Evolutionary conservation across 2,113 vertebrate genomes (phyloP).

Genomic region (Propithecus coquereli): DNA sequence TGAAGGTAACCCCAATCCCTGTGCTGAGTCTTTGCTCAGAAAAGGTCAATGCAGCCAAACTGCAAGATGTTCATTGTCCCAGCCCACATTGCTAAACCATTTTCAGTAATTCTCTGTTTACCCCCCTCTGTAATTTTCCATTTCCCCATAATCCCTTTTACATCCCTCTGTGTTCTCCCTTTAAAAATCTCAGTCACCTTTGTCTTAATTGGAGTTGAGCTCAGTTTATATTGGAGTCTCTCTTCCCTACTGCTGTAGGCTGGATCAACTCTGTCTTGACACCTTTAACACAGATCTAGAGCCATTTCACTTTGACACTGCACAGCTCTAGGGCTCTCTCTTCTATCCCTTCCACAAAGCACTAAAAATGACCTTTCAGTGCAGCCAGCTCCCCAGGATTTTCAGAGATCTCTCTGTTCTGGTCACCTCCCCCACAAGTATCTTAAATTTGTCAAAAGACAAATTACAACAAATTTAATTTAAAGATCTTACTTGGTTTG

Average conservation of each 20-base stretch:
- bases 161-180: not conserved
- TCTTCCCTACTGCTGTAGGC: not conserved
- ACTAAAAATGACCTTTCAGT: not conserved
- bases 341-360: not conserved
- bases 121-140: not conserved
- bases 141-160: not conserved
- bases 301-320: not conserved
- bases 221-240: not conserved
- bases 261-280: not conserved
- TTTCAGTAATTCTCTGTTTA: not conserved
- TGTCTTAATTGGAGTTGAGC: not conserved
- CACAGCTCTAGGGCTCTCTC: not conserved
- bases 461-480: no score
- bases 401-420: not conserved
- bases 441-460: no score
- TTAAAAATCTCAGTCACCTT: not conserved
- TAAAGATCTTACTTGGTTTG: not conserved
- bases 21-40: not conserved
- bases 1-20: not conserved
- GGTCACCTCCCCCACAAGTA: not conserved
- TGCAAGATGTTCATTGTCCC: not conserved
- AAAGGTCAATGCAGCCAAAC: not conserved
- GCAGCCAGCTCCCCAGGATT: not conserved
- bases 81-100: not conserved
- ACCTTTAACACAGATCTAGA: no score